Base-by-base conservation (phyloP, 2,797 vertebrate genomes). In the Odontamblyopus rebecca region DNA sequence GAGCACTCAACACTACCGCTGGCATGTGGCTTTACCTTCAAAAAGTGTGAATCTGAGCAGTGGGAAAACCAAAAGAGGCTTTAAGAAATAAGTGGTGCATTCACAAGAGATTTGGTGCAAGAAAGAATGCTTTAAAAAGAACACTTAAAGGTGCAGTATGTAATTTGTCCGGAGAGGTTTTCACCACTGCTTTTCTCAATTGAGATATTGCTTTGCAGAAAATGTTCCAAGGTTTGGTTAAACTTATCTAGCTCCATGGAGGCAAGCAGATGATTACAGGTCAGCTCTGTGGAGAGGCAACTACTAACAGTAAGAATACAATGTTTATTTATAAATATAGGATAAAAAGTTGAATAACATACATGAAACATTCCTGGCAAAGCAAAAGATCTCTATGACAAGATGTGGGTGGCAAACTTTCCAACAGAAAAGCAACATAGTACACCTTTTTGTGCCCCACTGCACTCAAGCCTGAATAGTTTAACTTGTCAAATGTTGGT, bases 21-120 rank as follows among this genome's bases (percentile, higher is more conserved):
- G 67, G 61, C 50, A 74, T 64, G 44, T 38, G 16, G 30, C 26
- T 65, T 78, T 73, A 41, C 51, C 44, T 12, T 30, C 27, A 72
- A 79, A 48, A 78, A 44, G 71, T 76, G 71, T 86, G 76, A 89
- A 77, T 83, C 70, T 75, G 35, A 69, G 56, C 62, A 60, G 66
- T 76, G 77, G 76, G 77, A 74, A 79, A 81, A 61, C 35, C 59
- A 71, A 62, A 76, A 59, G 48, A 56, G 56, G 61, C 54, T 18
- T 38, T 30, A 70, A 27, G 68, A 68, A 61, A 54, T 65, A 16
- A 69, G 35, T 32, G 11, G 12, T 60, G 29, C 1, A 77, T 38
- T 4, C 15, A 72, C 51, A 50, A 16, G 79, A 23, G 15, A 5
- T 69, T 57, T 18, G 62, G 27, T 30, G 69, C 13, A 81, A 68